Evolutionary conservation across 2,888 invertebrate genomes (phyloP), one percentile per base, ranked within the genome.

Genomic region (Rosalia funebris): DNA sequence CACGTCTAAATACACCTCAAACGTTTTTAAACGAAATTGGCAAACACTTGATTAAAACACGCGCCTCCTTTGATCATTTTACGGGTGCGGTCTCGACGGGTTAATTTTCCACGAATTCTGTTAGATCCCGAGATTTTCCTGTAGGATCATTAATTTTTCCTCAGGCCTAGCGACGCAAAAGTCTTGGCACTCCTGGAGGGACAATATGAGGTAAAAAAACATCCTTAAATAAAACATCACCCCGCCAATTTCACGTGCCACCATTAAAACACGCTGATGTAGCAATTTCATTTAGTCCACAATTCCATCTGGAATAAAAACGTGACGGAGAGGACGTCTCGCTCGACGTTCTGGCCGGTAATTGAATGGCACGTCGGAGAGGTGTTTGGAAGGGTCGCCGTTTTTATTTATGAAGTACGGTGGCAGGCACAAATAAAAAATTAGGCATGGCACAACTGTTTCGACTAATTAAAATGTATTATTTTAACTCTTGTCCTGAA

Each of bases 251-350:
- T 15, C 52, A 52, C 41, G 41, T 41, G 19, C 41, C 31, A 1
- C 41, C 12, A 37, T 50, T 50, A 50, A 50, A 50, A 39, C 39
- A 34, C 16, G 50, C 50, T 25, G 50, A 39, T 50, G 41, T 41
- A 14, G 41, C 52, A 52, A 52, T 52, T 52, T 52, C 25, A 52
- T 52, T 52, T 52, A 41, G 52, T 52, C 25, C 52, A 14, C 52
- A 52, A 52, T 52, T 52, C 41, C 52, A 25, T 9, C 52, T 11
- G 52, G 41, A 31, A 52, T 52, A 52, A 52, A 52, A 52, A 52
- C 52, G 52, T 41, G 52, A 31, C 41, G 41, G 16, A 41, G 32
- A 15, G 41, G 52, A n/a, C n/a, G 52, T 52, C 39, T 9, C 47
- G 47, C 34, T 32, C 47, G 15, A 47, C 37, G 39, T 52, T 52